Base-by-base conservation (phyloP, 2,113 vertebrate genomes). In the Oceanodroma tethys region DNA sequence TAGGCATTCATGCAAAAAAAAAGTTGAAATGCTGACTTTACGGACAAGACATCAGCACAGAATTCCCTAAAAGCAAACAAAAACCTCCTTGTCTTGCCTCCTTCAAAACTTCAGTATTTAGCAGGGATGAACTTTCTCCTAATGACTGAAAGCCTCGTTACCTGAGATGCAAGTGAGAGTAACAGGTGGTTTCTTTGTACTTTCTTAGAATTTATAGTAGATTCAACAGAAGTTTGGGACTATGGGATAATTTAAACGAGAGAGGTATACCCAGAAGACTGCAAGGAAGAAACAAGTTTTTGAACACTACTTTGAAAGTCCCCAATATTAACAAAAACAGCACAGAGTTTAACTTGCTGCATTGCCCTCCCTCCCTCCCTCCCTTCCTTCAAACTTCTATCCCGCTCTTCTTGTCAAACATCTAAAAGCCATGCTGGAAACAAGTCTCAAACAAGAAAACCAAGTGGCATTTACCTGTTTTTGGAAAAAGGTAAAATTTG, bases 1-100 rank as follows among this genome's bases (percentile, higher is more conserved):
- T 93, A 94, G 88, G 74, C 71, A 93, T 93, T 90, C 62, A 96
- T 38, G 87, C 67, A 71, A 86, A 63, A 71, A 85, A 67, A 32
- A 67, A 48, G 6, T 11, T 86, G 62, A 91, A 90, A 42, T 32
- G 74, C 70, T 95, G 80, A 75, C 47, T 83, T 65, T 6, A 76
- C 1, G 6, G 55, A 87, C 9, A 73, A 86, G 50, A 66, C 32
- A 65, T 72, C 78, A 94, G 70, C 81, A 90, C 9, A 71, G 66
- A 96, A 96, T 86, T 70, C 68, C 75, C 48, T 90, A 92, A 96
- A 93, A 97, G 85, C 91, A 95, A 90, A 90, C 71, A 85, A 96
- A 93, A 47, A 5, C 27, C 9, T 63, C 38, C 59, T 90, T 50
- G 13, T 81, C 65, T 67, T 53, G 50, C n/a, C 13, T 81, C 81